Percentiles rank a stretch among this genome's conserved stretches.
These are phyloP conservation scores for Craniophora ligustri DNA, from an alignment of 2,888 invertebrate genomes.

Conservation along the genomic window DNA sequence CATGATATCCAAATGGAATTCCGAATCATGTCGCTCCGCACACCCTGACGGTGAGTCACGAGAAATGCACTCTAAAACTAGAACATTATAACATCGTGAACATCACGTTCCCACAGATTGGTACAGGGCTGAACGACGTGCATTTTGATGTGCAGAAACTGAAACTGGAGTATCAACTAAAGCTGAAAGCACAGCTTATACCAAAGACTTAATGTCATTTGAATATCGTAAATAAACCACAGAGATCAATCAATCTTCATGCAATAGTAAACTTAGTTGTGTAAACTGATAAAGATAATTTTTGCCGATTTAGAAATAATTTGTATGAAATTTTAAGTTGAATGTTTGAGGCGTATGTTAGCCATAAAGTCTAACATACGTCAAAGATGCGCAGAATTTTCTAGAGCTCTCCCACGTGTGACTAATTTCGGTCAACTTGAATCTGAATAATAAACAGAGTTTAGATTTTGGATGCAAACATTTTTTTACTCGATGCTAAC, in stretches of 20 bases:
- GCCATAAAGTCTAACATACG: no score
- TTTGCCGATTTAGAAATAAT: no score
- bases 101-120: slow-evolving; percentile 59
- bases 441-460: slow-evolving; percentile 25
- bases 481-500: slow-evolving; percentile 16
- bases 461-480: slow-evolving; percentile 6
- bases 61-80: slow-evolving; percentile 65
- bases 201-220: background rate
- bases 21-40: slow-evolving; percentile 45
- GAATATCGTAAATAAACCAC: background rate
- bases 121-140: slow-evolving; percentile 47
- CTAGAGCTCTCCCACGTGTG: slow-evolving; percentile 33
- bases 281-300: no score
- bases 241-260: no score
- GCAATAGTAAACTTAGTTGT: no score
- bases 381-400: slow-evolving; percentile 14
- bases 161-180: background rate
- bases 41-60: slow-evolving; percentile 56
- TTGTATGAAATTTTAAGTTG: no score
- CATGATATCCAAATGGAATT: slow-evolving; percentile 52
- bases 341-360: no score
- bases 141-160: slow-evolving; percentile 31
- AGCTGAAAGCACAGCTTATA: no score
- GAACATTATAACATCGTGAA: slow-evolving; percentile 56
- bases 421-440: slow-evolving; percentile 7